Base-by-base conservation (phyloP, 2,113 vertebrate genomes). In the Pelvicachromis taeniatus region DNA sequence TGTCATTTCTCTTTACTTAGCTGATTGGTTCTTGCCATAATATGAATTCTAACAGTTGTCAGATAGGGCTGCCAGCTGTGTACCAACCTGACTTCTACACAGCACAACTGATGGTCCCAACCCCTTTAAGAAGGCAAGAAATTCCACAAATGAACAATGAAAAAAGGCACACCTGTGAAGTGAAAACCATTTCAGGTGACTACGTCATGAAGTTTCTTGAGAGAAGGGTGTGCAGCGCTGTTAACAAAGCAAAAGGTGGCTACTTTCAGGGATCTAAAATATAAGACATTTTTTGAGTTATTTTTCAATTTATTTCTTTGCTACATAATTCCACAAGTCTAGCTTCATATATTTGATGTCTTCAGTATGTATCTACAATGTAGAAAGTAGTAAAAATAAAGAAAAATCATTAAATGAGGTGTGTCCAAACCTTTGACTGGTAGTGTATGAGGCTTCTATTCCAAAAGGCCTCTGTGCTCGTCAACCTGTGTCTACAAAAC, bases 251-350 rank as follows among this genome's bases (percentile, higher is more conserved):
- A 29, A 29, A 29, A 4, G 29, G 29, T 29, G 29, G 29, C 58
- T 61, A 61, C 31, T 38, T 63, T 63, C 31, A n/a, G 59, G 59
- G 7, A 38, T 38, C 17, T n/a, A 38, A n/a, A 38, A 63, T 63
- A n/a, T 4, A 63, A 38, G 33, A 63, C 17, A 4, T 38, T 7
- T 35, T 63, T n/a, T 63, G 31, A 63, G 17, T 38, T 63, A 38
- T 63, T 63, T 1, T 1, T 38, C 13, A 6, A 63, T 2, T 63
- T 63, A n/a, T 35, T 63, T 63, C 59, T 63, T 38, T 63, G 10
- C 33, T 63, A 29, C 1, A 63, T 7, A 63, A 63, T 38, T n/a
- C 17, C 59, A 63, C 13, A 38, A n/a, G 0, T 0, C 10, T 33
- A 19, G 16, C 29, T 19, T 63, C 59, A 1, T 38, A 63, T 2